Conservation (phyloP, 2,797 vertebrate genomes). For the Periparus ater region DNA sequence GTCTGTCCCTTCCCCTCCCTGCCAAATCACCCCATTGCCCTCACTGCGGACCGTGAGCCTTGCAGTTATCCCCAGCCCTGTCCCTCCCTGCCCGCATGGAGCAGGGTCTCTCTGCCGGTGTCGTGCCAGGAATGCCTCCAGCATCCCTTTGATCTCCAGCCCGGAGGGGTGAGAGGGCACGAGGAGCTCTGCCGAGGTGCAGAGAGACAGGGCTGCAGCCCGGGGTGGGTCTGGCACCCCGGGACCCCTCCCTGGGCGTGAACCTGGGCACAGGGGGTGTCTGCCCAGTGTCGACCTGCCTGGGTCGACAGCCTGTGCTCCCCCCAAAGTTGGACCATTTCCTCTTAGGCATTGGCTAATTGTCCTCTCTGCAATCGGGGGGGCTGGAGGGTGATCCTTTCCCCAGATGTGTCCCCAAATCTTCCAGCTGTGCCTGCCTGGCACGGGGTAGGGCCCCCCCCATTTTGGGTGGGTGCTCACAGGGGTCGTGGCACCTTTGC, state of each 20-base stretch:
- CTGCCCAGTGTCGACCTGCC: neutral
- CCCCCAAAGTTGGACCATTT: neutral
- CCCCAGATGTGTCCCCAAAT: neutral
- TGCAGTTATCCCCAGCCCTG: too few relatives aligned
- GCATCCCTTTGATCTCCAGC: slow-evolving; percentile 1
- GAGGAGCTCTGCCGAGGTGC: neutral
- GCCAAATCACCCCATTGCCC: neutral
- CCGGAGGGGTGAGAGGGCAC: neutral
- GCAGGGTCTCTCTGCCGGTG: neutral
- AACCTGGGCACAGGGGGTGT: neutral
- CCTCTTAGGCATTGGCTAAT: neutral
- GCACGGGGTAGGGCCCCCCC: too few relatives aligned
- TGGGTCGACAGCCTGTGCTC: neutral
- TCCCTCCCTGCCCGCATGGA: neutral
- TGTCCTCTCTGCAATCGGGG: neutral
- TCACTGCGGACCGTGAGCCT: neutral
- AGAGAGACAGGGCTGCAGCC: neutral
- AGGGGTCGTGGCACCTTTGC: accelerated
- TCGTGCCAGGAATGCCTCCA: neutral
- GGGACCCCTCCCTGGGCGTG: neutral
- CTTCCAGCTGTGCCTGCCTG: neutral
- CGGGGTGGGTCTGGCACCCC: neutral
- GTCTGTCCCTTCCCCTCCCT: neutral
- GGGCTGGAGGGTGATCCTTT: neutral
- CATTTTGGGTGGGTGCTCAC: neutral